Base-by-base conservation (phyloP, 37 sponge, comb jelly and placozoan species). In the Crambe crambe region DNA sequence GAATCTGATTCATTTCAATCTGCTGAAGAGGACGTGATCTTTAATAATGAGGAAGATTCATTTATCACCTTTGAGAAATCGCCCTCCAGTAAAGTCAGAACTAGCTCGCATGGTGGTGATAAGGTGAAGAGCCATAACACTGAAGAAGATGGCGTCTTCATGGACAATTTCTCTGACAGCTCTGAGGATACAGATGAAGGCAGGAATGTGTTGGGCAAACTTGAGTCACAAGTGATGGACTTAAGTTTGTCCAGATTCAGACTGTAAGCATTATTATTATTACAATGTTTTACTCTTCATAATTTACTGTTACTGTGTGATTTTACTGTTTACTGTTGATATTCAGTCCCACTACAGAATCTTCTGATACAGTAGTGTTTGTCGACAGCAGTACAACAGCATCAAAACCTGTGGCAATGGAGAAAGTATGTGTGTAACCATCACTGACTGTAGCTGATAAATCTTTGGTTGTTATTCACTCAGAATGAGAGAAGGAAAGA, bases 361-460 rank as follows among this genome's bases (percentile, higher is more conserved):
- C 83, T 0, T 88, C 88, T 39, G 88, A 88, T 31, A 65, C 72
- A 51, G 83, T 88, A 34, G 65, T 88, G 21, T 88, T 88, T 35
- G 39, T 21, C 23, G 88, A 88, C 56, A 38, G 67, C 70, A 85
- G 85, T 77, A 40, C 41, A 30, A 27, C 60, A 2, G 31, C 85
- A 3, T 58, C 64, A 26, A 30, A 32, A 12, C 76, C 64, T 22
- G 54, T 83, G 5, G 57, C 84, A 41, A 75, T 56, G 2, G 42
- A 56, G 6, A 23, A 61, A 38, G 58, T 31, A 35, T 37, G 69
- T 37, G 37, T 68, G 31, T 37, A 37, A 36, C 8, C 9, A 29
- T 68, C 4, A 9, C 25, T 8, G 25, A 8, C 6, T 61, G 6
- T 8, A 23, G 12, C 12, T 35, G 12, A 68, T 68, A 6, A 6